Base-by-base conservation (phyloP, 2,888 invertebrate genomes). In the Tromatobia lineatoria region DNA sequence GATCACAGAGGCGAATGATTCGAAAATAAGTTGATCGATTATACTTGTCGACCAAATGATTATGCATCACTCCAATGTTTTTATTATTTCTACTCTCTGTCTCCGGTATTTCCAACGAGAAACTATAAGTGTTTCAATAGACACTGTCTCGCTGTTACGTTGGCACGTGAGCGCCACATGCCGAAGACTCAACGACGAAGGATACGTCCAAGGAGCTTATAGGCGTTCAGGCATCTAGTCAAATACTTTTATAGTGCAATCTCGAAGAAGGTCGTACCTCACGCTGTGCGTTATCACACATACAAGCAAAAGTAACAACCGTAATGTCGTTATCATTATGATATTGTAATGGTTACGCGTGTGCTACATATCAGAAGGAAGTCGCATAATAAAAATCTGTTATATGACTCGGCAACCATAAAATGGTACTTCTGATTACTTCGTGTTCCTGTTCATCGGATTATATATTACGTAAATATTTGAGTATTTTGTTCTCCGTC, bases 251-350 rank as follows among this genome's bases (percentile, higher is more conserved):
- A 29, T 34, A 59, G 29, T 38, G 64, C 64, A 20, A 71, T 77
- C 80, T 67, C 38, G 67, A 74, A 79, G 82, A 83, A 83, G 83
- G 83, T 80, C 83, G 80, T 73, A 47, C 64, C 80, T 64, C 83
- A 74, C 29, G 83, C 83, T 80, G 83, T 18, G 83, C 76, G 80
- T 77, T 80, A 77, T 83, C 83, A 74, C 83, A n/a, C n/a, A 83
- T 77, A 80, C 77, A 73, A 78, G 54, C 23, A 34, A 18, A 25
- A 57, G 23, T 38, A 42, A 45, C 59, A 73, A 57, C 42, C 45
- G 73, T 45, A 47, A 45, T 59, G 71, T 50, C 67, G 67, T 73
- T 69, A 50, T 57, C 76, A 76, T 76, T 76, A 67, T 80, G n/a
- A 38, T 25, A 13, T 59, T 34, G 59, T 66, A 29, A 71, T 73